phyloP scores from a whole-genome alignment of 2,113 vertebrate genomes.

The Brienomyrus brachyistius region DNA sequence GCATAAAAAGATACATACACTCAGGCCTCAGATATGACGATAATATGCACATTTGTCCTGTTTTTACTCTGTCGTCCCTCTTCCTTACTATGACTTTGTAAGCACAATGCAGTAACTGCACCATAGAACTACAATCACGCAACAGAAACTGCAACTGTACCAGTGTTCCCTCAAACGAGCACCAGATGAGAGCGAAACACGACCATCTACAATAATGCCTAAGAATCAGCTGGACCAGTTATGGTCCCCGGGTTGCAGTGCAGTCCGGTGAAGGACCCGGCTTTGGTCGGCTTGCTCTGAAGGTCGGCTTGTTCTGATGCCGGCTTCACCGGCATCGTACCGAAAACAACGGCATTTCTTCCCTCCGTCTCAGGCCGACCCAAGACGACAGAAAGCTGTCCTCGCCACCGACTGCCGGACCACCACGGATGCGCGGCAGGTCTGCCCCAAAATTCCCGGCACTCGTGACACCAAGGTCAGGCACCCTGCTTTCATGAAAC shows the following conservation, averaged over 20 bases:
- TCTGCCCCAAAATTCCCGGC: background rate
- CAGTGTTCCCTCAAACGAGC: background rate
- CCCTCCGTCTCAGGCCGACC: background rate
- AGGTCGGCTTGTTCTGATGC: background rate
- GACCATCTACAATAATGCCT: background rate
- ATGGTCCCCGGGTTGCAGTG: background rate
- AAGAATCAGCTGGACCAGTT: background rate
- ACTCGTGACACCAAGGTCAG: slow-evolving; percentile 15
- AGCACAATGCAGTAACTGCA: background rate
- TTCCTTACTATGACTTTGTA: background rate
- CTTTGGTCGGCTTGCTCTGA: background rate
- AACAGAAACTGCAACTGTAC: background rate
- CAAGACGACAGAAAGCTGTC: background rate
- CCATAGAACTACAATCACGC: background rate
- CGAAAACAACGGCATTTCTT: background rate
- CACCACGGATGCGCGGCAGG: background rate
- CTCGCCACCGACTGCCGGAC: background rate
- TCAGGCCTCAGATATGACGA: background rate
- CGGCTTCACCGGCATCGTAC: background rate
- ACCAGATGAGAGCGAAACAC: background rate
- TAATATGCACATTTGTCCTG: background rate
- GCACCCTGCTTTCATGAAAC: background rate
- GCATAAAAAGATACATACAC: background rate
- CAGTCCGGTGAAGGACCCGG: background rate
- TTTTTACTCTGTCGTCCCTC: background rate